Evolutionary conservation across 2,888 invertebrate species (phyloP), one percentile per base, ranked within the genome.

Genomic region (Sthenelais limicola): DNA sequence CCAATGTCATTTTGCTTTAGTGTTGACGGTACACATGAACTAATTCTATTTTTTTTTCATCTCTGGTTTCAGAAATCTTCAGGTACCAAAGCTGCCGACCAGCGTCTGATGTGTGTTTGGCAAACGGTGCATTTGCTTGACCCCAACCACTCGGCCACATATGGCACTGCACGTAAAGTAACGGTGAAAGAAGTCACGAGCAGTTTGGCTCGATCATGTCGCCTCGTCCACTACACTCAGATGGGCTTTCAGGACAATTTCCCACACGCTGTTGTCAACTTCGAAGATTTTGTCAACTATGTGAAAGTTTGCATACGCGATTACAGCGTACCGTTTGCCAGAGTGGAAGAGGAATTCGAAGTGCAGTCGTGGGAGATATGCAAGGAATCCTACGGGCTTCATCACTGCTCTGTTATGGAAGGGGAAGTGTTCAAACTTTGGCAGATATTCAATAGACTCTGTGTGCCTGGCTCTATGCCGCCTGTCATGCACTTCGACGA

Each of bases 71-170:
- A n/a, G n/a, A n/a, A n/a, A n/a, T n/a, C n/a, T n/a, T n/a, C n/a
- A n/a, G n/a, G n/a, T n/a, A n/a, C n/a, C n/a, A 62, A 21, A 24
- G 32, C 48, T 5, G n/a, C 68, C 15, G 68, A 52, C 9, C 51
- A 68, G 35, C 32, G 72, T 18, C 62, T 78, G 38, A 72, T 74
- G 49, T 78, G 79, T 38, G 73, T 79, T 9, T 77, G 76, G 76
- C 73, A 78, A 47, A 75, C 77, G 7, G 75, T 73, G 4, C 51
- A 38, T 33, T 33, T 56, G 32, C 56, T 56, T 32, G 56, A 56
- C 56, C 56, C 56, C n/a, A 33, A 33, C n/a, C 56, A 56, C 56
- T 56, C 56, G 12, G 56, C 56, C 56, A 24, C 26, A 12, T 33
- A 30, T 5, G n/a, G 56, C 32, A 56, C 56, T 4, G 56, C 56